These are phyloP conservation scores for Holothuria leucospilota DNA, from an alignment of 53 echinoderm and acorn worm species.

Conservation along the genomic window DNA sequence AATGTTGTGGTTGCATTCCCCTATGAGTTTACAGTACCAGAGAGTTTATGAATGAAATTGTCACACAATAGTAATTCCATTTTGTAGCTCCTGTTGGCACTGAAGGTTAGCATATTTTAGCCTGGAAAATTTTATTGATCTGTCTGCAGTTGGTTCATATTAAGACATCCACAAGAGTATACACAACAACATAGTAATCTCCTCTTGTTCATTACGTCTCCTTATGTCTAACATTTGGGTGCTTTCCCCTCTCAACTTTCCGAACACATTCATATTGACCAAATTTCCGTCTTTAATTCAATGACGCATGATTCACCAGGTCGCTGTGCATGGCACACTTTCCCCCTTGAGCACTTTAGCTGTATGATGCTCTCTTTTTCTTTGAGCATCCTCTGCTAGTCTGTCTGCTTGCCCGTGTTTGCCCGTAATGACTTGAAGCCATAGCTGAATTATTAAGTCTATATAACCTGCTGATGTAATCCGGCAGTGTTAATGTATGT, in stretches of 20 bases:
- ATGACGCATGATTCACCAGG: slow-evolving; percentile 45
- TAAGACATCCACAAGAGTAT: too few species aligned
- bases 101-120: too few species aligned
- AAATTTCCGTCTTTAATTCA: slow-evolving; percentile 30
- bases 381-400: slow-evolving; percentile 7
- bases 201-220: too few species aligned
- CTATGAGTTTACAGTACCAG: too few species aligned
- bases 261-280: not conserved
- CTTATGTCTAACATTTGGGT: not conserved
- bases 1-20: too few species aligned
- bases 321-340: slow-evolving; percentile 42
- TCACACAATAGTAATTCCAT: too few species aligned
- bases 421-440: slow-evolving; percentile 44
- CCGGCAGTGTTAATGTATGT: slow-evolving; percentile 43
- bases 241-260: slow-evolving; percentile 23
- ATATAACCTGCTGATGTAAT: slow-evolving; percentile 46
- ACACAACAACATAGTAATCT: too few species aligned
- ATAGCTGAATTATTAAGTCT: slow-evolving; percentile 19
- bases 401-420: slow-evolving; percentile 26
- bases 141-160: too few species aligned
- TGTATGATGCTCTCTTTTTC: slow-evolving; percentile 21
- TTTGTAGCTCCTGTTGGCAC: too few species aligned
- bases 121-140: too few species aligned
- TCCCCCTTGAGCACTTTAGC: slow-evolving; percentile 45
- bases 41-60: too few species aligned